These are phyloP conservation scores for Bombycilla garrulus DNA, from an alignment of 2,113 vertebrate genomes.

Conservation along the genomic window DNA sequence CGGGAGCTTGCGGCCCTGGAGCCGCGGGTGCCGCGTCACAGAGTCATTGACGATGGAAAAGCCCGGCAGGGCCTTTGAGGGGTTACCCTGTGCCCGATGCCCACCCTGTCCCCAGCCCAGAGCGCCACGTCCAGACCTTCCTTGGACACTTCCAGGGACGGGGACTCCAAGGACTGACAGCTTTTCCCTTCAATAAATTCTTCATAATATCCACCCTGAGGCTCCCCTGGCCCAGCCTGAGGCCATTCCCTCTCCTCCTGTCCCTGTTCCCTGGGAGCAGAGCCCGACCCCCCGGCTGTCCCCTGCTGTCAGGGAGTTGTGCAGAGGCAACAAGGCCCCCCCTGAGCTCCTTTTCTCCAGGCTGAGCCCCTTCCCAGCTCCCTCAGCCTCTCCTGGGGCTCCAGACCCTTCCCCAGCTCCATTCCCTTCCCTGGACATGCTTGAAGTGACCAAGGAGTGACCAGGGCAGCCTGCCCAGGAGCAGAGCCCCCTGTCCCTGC, in stretches of 20 bases:
- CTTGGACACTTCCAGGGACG: background rate
- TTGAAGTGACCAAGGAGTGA: background rate
- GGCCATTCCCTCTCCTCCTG: background rate
- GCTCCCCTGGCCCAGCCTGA: background rate
- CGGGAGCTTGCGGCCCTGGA: no score
- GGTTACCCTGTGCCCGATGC: background rate
- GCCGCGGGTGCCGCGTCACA: background rate
- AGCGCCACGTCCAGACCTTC: background rate
- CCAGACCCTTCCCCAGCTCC: background rate
- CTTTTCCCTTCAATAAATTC: background rate
- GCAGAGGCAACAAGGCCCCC: background rate
- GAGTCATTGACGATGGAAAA: accelerated
- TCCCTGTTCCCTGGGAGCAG: background rate
- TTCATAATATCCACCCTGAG: accelerated
- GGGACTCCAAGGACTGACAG: background rate
- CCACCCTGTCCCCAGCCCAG: background rate
- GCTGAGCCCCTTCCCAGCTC: background rate
- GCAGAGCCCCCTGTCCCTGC: background rate
- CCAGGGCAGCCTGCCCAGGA: background rate
- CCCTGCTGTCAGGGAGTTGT: background rate
- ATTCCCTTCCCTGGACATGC: accelerated
- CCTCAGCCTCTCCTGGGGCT: background rate
- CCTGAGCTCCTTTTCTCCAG: no score
- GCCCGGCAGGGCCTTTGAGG: accelerated
- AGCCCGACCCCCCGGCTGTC: background rate